Percentiles rank a stretch among this genome's conserved stretches.
These are phyloP conservation scores for Porites cylindrica DNA, from an alignment of 92 coral and sea anemone species.

Conservation along the genomic window DNA sequence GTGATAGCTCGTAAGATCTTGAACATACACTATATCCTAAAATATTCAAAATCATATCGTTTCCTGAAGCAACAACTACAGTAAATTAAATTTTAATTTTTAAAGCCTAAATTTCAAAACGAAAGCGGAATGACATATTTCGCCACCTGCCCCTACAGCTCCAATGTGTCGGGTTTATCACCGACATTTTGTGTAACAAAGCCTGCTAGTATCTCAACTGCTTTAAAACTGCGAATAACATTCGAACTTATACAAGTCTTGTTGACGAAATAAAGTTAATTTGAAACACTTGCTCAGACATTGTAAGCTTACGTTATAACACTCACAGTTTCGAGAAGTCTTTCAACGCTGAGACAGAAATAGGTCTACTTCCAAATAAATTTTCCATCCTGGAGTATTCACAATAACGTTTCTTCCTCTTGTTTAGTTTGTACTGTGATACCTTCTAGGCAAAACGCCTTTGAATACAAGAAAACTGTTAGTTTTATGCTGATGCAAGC, in stretches of 20 bases:
- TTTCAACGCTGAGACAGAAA: constrained; percentile 85
- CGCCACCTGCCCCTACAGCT: not conserved
- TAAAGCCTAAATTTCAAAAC: not conserved
- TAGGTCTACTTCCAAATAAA: constrained; percentile 84
- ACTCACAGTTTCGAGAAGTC: constrained; percentile 98
- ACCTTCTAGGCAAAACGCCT: not conserved
- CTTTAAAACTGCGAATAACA: too few relatives aligned
- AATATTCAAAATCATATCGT: not conserved
- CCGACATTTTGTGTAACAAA: not conserved
- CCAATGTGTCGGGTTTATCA: not conserved
- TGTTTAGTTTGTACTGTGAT: not conserved
- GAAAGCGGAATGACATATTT: not conserved
- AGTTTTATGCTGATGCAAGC: too few relatives aligned
- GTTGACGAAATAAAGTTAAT: not conserved
- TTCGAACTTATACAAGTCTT: too few relatives aligned
- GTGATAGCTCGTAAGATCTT: not conserved
- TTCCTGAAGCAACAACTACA: not conserved
- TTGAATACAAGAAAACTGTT: not conserved
- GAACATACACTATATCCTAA: not conserved
- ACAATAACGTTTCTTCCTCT: not conserved
- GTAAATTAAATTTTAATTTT: not conserved
- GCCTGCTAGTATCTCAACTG: not conserved
- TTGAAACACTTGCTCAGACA: too few relatives aligned
- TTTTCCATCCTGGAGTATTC: constrained; percentile 69
- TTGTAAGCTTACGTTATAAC: not conserved